Evolutionary conservation across 2,113 vertebrate genomes (phyloP), one percentile per base, ranked within the genome.

Genomic region (Lepus timidus): DNA sequence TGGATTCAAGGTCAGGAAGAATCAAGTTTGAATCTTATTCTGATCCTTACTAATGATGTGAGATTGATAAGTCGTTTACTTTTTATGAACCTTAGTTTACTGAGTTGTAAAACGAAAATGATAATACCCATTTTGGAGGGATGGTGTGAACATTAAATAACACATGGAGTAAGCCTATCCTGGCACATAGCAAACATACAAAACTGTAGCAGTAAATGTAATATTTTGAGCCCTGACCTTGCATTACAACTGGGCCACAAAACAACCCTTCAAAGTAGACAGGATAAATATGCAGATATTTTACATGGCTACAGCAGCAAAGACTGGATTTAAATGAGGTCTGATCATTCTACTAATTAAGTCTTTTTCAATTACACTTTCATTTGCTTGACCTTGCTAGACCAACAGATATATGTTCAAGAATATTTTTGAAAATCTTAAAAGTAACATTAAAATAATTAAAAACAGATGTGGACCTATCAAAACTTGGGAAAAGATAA

Each of bases 371-470:
- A 1, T 87, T 70, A n/a, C 52, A 75, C 20, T 29, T 93, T 25
- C 61, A 31, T 92, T 92, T 80, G 11, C 86, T 94, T 90, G 85
- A 78, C 58, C 20, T 80, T 75, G 2, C 83, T 84, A 68, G 39
- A 70, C 51, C n/a, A 64, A 83, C 29, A 90, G 80, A 55, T 90
- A 65, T 23, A 70, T 39, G 64, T 33, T 96, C 86, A 92, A 90
- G 65, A 84, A 84, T 95, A 84, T 85, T 75, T 73, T 86, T 70
- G 4, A 65, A 90, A 94, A 88, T 80, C 61, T 95, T 88, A 67
- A 75, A 75, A 65, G 44, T 58, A 80, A 90, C 39, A 74, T 80
- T 90, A 75, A 82, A 79, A 86, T 29, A 89, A 97, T 81, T 33
- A 52, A 90, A 94, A 86, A 16, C 89, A 94, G 61, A 90, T 87